Percentiles rank a stretch among this genome's conserved stretches.
These are phyloP conservation scores for Lamellibrachia satsuma DNA, from an alignment of 2,888 invertebrate genomes.

Conservation along the genomic window DNA sequence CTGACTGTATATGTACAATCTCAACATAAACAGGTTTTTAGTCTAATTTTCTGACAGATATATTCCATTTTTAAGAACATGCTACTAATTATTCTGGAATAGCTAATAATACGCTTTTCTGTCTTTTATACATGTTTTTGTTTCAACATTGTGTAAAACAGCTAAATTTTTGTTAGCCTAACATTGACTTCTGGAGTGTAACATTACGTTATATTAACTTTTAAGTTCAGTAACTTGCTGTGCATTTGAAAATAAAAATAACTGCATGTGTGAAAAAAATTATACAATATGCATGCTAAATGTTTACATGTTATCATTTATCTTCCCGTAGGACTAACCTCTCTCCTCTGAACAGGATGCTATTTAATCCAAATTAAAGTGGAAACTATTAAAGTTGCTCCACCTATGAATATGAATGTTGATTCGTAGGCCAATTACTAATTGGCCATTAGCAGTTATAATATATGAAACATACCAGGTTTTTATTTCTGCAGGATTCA, in stretches of 20 bases:
- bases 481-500: not conserved
- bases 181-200: not conserved
- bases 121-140: not conserved
- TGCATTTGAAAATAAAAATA: not conserved
- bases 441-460: not conserved
- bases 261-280: not conserved
- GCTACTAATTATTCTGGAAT: not conserved
- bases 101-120: not conserved
- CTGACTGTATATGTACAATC: no score
- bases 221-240: not conserved
- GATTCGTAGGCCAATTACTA: not conserved
- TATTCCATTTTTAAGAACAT: not conserved
- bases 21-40: not conserved
- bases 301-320: not conserved
- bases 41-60: not conserved
- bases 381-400: no score
- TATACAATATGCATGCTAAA: not conserved
- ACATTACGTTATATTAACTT: not conserved
- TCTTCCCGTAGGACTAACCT: not conserved
- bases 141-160: not conserved
- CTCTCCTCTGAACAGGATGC: not conserved
- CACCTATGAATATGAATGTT: not conserved
- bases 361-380: not conserved
- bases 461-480: not conserved
- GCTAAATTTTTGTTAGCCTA: not conserved